Evolutionary conservation across 2,888 invertebrate species (phyloP).

Genomic region (Protophormia terraenovae): DNA sequence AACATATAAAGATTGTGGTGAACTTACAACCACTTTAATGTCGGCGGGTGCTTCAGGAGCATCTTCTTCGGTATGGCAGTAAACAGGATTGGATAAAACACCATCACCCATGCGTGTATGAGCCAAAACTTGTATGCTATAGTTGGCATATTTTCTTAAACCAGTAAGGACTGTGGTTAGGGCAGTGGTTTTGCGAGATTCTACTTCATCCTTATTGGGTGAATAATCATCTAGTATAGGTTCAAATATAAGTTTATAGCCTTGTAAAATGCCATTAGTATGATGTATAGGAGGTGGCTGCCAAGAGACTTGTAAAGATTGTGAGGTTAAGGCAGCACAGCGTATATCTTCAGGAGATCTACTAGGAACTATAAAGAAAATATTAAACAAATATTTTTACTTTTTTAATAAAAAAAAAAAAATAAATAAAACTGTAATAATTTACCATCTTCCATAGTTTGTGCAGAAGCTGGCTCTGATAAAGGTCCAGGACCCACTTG

Average conservation of each 20-base stretch:
- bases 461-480: slow-evolving; percentile 86
- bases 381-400: neutral
- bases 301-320: slow-evolving; percentile 90
- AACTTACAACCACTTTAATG: slow-evolving; percentile 90
- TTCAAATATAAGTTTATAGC: slow-evolving; percentile 88
- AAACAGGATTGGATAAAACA: slow-evolving; percentile 85
- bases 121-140: slow-evolving; percentile 90
- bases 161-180: slow-evolving; percentile 87
- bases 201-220: slow-evolving; percentile 83
- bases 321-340: slow-evolving; percentile 88
- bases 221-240: slow-evolving; percentile 84
- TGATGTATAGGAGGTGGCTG: slow-evolving; percentile 88
- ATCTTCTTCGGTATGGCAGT: slow-evolving; percentile 90
- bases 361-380: slow-evolving; percentile 85
- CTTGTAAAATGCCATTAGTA: slow-evolving; percentile 89
- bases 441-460: slow-evolving; percentile 88
- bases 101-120: slow-evolving; percentile 91
- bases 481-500: slow-evolving; percentile 88
- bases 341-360: slow-evolving; percentile 90
- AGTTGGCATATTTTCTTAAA: slow-evolving; percentile 89
- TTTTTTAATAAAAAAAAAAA: neutral
- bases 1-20: slow-evolving; percentile 88
- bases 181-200: slow-evolving; percentile 86
- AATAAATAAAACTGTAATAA: neutral
- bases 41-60: slow-evolving; percentile 90